Percentiles rank a stretch among this genome's conserved stretches.
phyloP scores from a whole-genome alignment of 2,888 invertebrate genomes.

The Drosophila barbarae region DNA sequence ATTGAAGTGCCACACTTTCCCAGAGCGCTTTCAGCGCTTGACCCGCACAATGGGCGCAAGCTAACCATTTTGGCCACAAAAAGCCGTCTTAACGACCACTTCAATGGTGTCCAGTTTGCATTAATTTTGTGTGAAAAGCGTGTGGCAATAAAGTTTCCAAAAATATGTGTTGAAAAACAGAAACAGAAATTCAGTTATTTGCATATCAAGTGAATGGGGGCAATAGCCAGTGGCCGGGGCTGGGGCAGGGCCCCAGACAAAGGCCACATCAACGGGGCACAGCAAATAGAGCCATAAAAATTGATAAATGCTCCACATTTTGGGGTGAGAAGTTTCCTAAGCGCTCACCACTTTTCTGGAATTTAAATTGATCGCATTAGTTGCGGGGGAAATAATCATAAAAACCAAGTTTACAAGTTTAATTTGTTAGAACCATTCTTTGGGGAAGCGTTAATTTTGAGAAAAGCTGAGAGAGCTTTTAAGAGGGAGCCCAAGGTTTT shows the following conservation, averaged over 20 bases:
- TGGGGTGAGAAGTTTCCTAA: slow-evolving; percentile 43
- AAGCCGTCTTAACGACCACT: slow-evolving; percentile 40
- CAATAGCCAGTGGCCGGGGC: background rate
- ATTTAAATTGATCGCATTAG: slow-evolving; percentile 43
- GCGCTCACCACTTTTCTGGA: slow-evolving; percentile 32
- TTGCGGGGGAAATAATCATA: slow-evolving; percentile 24
- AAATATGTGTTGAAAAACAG: slow-evolving; percentile 71
- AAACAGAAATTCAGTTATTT: slow-evolving; percentile 58
- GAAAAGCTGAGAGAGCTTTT: background rate
- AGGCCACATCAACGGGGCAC: slow-evolving; percentile 22
- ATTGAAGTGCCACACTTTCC: slow-evolving; percentile 59
- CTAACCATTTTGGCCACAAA: slow-evolving; percentile 48
- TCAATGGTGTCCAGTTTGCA: slow-evolving; percentile 62
- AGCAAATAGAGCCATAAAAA: slow-evolving; percentile 66
- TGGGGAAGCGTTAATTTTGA: slow-evolving; percentile 4
- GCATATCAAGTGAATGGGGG: slow-evolving; percentile 63
- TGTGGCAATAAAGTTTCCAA: slow-evolving; percentile 56
- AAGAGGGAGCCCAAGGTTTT: background rate
- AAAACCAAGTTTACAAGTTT: slow-evolving; percentile 32
- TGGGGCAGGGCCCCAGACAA: background rate
- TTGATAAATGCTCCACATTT: slow-evolving; percentile 63
- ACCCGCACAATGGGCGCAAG: slow-evolving; percentile 64
- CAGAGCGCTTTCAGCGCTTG: slow-evolving; percentile 28
- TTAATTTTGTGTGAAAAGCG: slow-evolving; percentile 53
- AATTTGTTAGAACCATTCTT: slow-evolving; percentile 23